A percentile compares a stretch with the other conserved stretches of the same genome.
Conservation (phyloP, 2,113 vertebrate species). For the Zosterops hypoxanthus region DNA sequence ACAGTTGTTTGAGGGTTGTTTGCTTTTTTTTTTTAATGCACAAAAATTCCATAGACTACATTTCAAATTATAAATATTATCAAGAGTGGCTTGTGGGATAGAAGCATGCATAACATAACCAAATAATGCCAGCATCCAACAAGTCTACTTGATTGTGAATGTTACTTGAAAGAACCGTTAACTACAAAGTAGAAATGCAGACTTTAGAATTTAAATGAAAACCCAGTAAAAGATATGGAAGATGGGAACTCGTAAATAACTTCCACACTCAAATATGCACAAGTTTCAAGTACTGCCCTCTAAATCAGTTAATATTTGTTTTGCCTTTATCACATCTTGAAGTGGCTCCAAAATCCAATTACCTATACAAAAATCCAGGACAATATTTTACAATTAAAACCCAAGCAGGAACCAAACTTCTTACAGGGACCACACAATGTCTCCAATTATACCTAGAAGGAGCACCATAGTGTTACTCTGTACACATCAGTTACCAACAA, state of each 20-base stretch:
- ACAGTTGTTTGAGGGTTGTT: neutral
- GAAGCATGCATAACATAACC: constrained; percentile 24
- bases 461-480: constrained; percentile 48
- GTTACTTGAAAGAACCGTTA: constrained; percentile 2
- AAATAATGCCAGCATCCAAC: constrained; percentile 15
- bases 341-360: constrained; percentile 41
- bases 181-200: neutral
- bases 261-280: neutral
- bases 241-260: neutral
- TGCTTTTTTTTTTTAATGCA: neutral
- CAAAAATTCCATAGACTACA: constrained; percentile 21
- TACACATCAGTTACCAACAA: constrained; percentile 64
- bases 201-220: constrained; percentile 21
- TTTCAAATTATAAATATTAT: constrained; percentile 24
- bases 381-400: constrained; percentile 52
- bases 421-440: constrained; percentile 57
- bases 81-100: neutral
- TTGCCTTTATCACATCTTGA: constrained; percentile 20
- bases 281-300: constrained; percentile 9
- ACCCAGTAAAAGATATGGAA: neutral
- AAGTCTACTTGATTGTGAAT: neutral
- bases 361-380: constrained; percentile 34
- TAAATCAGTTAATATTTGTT: neutral
- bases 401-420: constrained; percentile 27
- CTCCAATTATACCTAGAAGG: constrained; percentile 62